Evolutionary conservation across 1,140 invertebrate species (phyloP), one percentile per base, ranked within the genome.

Genomic region (Zelostemma sp.): DNA sequence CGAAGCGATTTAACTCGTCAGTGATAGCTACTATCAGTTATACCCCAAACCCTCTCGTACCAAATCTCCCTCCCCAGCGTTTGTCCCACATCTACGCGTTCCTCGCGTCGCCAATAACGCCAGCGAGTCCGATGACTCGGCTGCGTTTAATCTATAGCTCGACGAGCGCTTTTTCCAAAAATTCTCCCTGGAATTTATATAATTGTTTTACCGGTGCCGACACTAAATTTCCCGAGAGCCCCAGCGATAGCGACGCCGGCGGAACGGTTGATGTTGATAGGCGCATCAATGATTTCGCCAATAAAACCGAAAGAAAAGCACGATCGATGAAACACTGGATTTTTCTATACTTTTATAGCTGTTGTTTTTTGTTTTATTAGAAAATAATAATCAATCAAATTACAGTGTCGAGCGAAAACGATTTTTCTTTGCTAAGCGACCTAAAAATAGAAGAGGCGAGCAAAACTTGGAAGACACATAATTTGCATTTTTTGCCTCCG

Each of bases 171-270:
- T 83, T 84, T 83, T 80, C 77, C 31, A 73, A 79, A 83, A 84
- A 84, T n/a, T n/a, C 83, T 82, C 66, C 56, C 54, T 55, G 73
- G 75, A 85, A 85, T 85, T 83, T 85, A 85, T 84, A 83, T 85
- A 85, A 85, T 85, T 85, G 82, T 85, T 85, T 85, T 81, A 77
- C 80, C 74, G 68, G 77, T 73, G 46, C 74, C 72, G 77, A 56
- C 81, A 77, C 70, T 83, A 85, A 85, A 85, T 85, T 80, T 76
- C 35, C 66, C 70, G 61, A 40, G 58, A 63, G 54, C 63, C 50
- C 25, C 47, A 70, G 76, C 75, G 77, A 80, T 80, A 76, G 64
- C 64, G 9, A 33, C 54, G 62, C 53, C 49, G 70, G 65, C 48
- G 55, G 64, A 68, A 56, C 66, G 56, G 67, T 59, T 75, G 75